These are phyloP conservation scores for Machimus rusticus DNA, from an alignment of 2,888 invertebrate species.

Conservation along the genomic window DNA sequence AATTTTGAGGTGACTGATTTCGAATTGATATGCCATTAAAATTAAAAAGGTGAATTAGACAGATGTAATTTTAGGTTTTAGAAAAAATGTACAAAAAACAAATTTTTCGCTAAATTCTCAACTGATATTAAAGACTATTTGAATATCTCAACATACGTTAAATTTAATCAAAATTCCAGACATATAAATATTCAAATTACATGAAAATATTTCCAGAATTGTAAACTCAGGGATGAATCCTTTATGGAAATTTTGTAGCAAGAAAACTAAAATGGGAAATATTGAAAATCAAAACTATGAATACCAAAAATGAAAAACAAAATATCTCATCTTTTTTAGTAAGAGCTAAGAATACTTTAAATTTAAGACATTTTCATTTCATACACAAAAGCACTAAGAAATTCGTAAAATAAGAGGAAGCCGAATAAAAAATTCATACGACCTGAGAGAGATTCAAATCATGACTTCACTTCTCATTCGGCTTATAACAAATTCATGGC, in stretches of 20 bases:
- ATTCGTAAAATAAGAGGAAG: conserved; percentile 3
- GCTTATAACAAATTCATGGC: conserved; percentile 29
- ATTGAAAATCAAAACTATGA: neutral
- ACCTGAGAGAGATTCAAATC: conserved; percentile 34
- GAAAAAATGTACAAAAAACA: no score
- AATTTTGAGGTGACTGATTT: no score
- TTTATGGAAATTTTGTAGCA: neutral
- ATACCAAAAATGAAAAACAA: no score
- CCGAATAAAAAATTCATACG: conserved; percentile 9
- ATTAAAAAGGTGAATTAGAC: no score
- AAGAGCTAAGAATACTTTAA: neutral
- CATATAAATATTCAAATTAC: no score
- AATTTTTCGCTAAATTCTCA: no score
- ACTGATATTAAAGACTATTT: no score
- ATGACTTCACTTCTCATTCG: conserved; percentile 23
- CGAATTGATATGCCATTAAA: no score
- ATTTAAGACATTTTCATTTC: neutral
- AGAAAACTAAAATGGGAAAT: neutral
- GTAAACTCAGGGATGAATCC: neutral
- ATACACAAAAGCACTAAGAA: neutral
- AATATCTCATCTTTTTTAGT: neutral
- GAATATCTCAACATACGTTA: no score
- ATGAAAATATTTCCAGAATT: no score
- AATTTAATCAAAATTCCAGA: no score
- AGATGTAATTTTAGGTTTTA: no score